A percentile compares a stretch with the other conserved stretches of the same genome.
Conservation (phyloP, 2,113 vertebrate genomes). For the Neopipo cinnamomea region DNA sequence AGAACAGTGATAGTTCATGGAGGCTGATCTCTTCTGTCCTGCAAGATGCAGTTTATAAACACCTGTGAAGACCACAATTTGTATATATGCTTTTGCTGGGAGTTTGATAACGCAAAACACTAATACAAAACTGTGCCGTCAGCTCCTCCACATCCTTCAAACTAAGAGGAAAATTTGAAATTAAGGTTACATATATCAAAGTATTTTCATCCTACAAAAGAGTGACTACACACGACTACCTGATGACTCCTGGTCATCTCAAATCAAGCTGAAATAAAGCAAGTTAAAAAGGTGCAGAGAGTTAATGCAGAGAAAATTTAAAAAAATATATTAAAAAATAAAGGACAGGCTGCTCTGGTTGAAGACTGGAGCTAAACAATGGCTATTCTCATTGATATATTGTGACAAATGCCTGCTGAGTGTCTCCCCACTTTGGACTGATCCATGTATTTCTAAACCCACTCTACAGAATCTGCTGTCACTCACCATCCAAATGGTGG, state of each 20-base stretch:
- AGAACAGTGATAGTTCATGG: background rate
- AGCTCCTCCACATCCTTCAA: background rate
- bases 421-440: background rate
- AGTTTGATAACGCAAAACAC: background rate
- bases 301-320: background rate
- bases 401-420: background rate
- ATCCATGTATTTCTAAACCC: background rate
- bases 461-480: background rate
- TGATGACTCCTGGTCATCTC: background rate
- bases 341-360: background rate
- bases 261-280: background rate
- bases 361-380: background rate
- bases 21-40: background rate
- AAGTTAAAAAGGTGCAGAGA: background rate
- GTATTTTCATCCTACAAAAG: background rate
- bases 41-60: background rate
- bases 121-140: background rate
- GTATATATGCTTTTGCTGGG: background rate
- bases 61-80: background rate
- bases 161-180: background rate
- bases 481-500: background rate
- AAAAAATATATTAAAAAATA: background rate
- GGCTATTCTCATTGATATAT: rapidly evolving
- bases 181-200: background rate
- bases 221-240: background rate